A percentile compares a stretch with the other conserved stretches of the same genome.
phyloP scores from a whole-genome alignment of 2,797 vertebrate species.

The Gambelia wislizenii region DNA sequence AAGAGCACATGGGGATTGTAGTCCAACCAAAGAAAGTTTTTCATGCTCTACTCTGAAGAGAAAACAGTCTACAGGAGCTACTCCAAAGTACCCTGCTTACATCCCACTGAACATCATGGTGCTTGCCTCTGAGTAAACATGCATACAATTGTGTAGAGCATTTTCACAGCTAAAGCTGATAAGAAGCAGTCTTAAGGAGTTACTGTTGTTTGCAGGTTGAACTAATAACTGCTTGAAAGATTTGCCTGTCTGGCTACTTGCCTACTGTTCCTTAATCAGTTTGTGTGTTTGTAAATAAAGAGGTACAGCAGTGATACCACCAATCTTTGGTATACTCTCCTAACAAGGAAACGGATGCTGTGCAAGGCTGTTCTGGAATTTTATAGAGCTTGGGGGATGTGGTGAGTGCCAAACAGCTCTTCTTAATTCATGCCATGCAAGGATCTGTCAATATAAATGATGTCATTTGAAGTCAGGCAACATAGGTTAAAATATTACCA shows the following conservation, averaged over 20 bases:
- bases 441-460: not conserved
- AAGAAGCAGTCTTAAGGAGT: not conserved
- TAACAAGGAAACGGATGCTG: not conserved
- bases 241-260: not conserved
- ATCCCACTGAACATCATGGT: not conserved
- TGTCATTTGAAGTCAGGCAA: conserved; percentile 1
- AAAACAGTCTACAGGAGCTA: no score
- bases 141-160: no score
- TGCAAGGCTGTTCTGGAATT: not conserved
- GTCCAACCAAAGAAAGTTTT: no score
- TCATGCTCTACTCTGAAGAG: no score
- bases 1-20: no score
- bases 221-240: not conserved
- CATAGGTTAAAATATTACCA: conserved; percentile 6
- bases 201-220: no score
- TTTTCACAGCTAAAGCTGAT: not conserved
- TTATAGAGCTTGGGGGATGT: not conserved
- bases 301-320: no score
- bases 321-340: not conserved
- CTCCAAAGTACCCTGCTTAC: not conserved
- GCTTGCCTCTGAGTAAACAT: not conserved
- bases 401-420: not conserved
- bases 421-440: not conserved
- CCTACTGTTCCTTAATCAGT: not conserved
- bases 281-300: not conserved